Evolutionary conservation across 2,113 vertebrate genomes (phyloP), one percentile per base, ranked within the genome.

Genomic region (Phycodurus eques): DNA sequence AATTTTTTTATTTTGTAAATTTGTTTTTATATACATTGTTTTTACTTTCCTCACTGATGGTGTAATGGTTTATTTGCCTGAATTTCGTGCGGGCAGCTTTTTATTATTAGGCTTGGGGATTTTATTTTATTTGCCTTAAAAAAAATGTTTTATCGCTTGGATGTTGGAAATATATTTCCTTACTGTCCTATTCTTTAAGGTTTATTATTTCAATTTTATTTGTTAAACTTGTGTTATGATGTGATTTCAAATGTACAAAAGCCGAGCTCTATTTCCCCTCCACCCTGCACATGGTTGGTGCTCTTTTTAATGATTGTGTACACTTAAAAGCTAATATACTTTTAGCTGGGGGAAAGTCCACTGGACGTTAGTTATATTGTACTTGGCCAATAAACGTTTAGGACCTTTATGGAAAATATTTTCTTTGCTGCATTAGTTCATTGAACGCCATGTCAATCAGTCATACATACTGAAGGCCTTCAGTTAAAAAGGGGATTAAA

Each of bases 401-500:
- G 44, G 27, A 59, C 67, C 83, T 83, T 46, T 64, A 72, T 74
- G 72, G 64, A 84, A 79, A 82, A 84, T 43, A 80, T 84, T 79
- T 74, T 79, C 79, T 85, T 85, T 78, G 13, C 77, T 78, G 47
- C 67, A 79, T 2, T 81, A 76, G 79, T 73, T 81, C 71, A 81
- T 79, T 44, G 35, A 73, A 64, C 67, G 75, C 46, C 4, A 53
- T n/a, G 63, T 66, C 44, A 72, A 20, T 78, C 70, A 85, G 75
- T 75, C 64, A 14, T 44, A 22, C 13, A 13, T 65, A 5, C 56
- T 27, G 51, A 9, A 8, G 51, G 19, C 19, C 51, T 53, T 53
- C 19, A 56, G 9, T 22, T 22, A 22, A 56, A 56, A 22, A 22
- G 8, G 35, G 35, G 35, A 39, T 39, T 39, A 39, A 39, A 39